Base-by-base conservation (phyloP, 2,888 invertebrate species). In the Tetheella fluctuosa region DNA sequence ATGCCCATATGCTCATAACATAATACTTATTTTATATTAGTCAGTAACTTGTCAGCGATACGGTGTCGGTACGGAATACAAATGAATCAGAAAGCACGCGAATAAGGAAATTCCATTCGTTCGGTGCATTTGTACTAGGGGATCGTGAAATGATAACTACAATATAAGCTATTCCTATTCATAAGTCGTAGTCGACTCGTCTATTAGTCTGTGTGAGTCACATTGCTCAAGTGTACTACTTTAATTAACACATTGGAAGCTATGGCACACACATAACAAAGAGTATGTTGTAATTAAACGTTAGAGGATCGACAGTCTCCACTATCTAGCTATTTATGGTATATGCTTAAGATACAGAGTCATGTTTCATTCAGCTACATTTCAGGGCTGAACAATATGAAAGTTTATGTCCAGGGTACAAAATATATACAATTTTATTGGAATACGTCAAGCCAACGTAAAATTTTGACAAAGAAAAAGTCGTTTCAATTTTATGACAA, bases 21-120 rank as follows among this genome's bases (percentile, higher is more conserved):
- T 74, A 80, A 77, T 79, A 75, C 64, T 74, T 76, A 74, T 76
- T 79, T 74, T 81, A 74, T 75, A 80, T 81, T 80, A 83, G 74
- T 76, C 69, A 72, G 70, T 78, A 73, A 68, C 60, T 70, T 68
- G 69, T 67, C 72, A 74, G 68, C 76, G 67, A 65, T 64, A 63
- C 71, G 73, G 70, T 73, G 48, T 73, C 69, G 72, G 63, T 74
- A 68, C 74, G 66, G 90, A 86, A 91, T 90, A 89, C 87, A 85
- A 90, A 91, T 91, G 88, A 90, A 84, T 89, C 90, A 86, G 85
- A 88, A 88, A 85, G 84, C 85, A 83, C 82, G 83, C 81, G 76
- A 85, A 85, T 81, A 80, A 88, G 88, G 87, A 90, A 90, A 91
- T 91, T 89, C 89, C 88, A 77, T 79, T 83, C 77, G 70, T 79